phyloP scores from a whole-genome alignment of 2,113 vertebrate genomes.

The Rhinopomastus cyanomelas region DNA sequence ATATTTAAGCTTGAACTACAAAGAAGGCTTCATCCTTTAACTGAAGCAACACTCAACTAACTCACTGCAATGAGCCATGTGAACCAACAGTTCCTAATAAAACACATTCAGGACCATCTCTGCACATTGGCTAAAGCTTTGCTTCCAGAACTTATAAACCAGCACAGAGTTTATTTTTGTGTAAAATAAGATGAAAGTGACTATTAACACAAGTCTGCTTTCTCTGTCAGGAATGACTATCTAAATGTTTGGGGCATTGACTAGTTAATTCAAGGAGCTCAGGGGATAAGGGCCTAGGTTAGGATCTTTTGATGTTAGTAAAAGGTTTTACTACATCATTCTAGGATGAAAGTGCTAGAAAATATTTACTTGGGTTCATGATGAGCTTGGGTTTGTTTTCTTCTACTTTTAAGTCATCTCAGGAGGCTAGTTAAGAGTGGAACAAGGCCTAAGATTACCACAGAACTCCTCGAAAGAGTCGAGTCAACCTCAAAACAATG shows the following conservation, averaged over 20 bases:
- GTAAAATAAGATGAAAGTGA: not conserved
- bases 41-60: not conserved
- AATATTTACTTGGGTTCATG: not conserved
- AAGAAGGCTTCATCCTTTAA: not conserved
- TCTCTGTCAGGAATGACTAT: not conserved
- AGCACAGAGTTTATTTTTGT: not conserved
- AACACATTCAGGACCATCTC: not conserved
- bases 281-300: not conserved
- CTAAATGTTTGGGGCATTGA: not conserved
- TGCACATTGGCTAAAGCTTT: not conserved
- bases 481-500: not conserved
- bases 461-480: constrained; percentile 27
- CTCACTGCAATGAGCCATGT: not conserved
- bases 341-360: not conserved
- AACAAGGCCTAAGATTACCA: not conserved
- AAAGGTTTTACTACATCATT: not conserved
- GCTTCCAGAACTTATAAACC: not conserved
- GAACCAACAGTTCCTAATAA: not conserved
- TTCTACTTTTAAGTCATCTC: not conserved
- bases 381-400: not conserved
- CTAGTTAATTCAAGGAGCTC: not conserved
- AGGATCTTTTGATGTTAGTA: not conserved
- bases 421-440: constrained; percentile 5
- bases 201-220: not conserved
- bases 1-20: not conserved